These are phyloP conservation scores for Percina caprodes DNA, from an alignment of 2,113 vertebrate genomes.

Conservation along the genomic window DNA sequence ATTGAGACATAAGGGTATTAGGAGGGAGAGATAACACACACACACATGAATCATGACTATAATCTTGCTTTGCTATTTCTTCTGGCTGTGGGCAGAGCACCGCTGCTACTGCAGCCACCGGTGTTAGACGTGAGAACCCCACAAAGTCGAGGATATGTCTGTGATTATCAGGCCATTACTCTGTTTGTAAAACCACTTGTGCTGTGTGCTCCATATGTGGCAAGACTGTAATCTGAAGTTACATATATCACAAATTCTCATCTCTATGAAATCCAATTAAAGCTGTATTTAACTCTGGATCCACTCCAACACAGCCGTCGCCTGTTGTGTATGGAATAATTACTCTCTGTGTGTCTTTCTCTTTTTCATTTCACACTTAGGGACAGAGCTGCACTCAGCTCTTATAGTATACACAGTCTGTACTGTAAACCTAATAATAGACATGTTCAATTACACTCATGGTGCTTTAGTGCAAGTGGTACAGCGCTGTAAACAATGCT, in stretches of 20 bases:
- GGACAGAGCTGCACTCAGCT: constrained; percentile 14
- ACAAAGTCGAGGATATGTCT: constrained; percentile 58
- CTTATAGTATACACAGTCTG: constrained; percentile 4
- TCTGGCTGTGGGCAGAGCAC: constrained; percentile 26
- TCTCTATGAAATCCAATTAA: constrained; percentile 50
- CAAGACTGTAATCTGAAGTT: constrained; percentile 65
- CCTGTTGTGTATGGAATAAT: constrained; percentile 28
- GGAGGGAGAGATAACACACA: constrained; percentile 64
- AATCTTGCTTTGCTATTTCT: constrained; percentile 43
- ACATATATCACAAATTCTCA: constrained; percentile 60
- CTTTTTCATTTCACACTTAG: constrained; percentile 8
- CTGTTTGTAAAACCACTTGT: constrained; percentile 67
- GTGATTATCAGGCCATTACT: constrained; percentile 72
- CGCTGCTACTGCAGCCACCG: constrained; percentile 35
- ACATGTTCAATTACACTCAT: constrained; percentile 55
- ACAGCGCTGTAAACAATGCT: constrained; percentile 53
- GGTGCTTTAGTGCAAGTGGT: constrained; percentile 46
- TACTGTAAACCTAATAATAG: constrained; percentile 58
- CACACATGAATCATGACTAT: constrained; percentile 48
- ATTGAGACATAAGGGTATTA: constrained; percentile 73
- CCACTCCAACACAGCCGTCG: constrained; percentile 1
- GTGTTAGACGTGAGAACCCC: constrained; percentile 39
- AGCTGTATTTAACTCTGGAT: constrained; percentile 31
- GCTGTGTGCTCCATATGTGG: constrained; percentile 62
- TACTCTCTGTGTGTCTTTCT: constrained; percentile 6